phyloP scores from a whole-genome alignment of 2,113 vertebrate genomes.

The Puma concolor region DNA sequence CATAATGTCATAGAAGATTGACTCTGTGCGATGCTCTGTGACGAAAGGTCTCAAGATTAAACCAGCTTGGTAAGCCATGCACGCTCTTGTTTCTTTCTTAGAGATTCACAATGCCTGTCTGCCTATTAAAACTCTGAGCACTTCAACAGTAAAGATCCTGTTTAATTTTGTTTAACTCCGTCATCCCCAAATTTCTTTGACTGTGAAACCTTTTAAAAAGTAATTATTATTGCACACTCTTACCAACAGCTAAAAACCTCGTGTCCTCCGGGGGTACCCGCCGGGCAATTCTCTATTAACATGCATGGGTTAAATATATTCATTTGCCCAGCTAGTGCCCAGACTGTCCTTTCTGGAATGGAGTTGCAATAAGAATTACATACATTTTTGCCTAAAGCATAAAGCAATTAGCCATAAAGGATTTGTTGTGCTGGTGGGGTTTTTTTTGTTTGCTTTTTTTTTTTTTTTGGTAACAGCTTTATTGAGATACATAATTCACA shows the following conservation, averaged over 20 bases:
- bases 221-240: neutral
- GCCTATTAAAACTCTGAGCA: neutral
- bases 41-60: neutral
- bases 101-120: neutral
- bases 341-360: neutral
- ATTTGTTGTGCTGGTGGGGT: neutral
- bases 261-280: neutral
- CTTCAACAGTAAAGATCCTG: neutral
- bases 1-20: neutral
- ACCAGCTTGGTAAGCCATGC: neutral
- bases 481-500: neutral
- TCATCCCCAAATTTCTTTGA: neutral
- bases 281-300: neutral
- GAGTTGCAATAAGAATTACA: neutral
- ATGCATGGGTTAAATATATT: neutral
- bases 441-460: neutral
- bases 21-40: neutral
- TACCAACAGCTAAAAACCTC: neutral
- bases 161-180: neutral
- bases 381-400: constrained; percentile 1
- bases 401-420: neutral
- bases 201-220: neutral
- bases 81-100: neutral
- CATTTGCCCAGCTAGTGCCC: neutral
- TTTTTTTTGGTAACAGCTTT: neutral